phyloP scores from a whole-genome alignment of 1,140 invertebrate species.

The Cherax quadricarinatus region DNA sequence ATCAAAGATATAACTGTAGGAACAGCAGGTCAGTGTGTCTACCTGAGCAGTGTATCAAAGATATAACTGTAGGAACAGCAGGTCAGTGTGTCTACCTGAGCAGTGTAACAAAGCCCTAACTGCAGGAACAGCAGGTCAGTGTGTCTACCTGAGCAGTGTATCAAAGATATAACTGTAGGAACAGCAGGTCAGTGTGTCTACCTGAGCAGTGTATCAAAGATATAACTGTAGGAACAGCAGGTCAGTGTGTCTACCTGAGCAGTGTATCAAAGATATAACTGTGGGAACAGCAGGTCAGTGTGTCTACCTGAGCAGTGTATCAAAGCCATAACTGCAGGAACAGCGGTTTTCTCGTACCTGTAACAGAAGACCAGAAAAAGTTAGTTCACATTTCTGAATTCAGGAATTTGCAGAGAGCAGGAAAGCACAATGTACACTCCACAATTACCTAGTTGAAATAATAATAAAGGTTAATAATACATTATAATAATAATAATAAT shows the following conservation, averaged over 20 bases:
- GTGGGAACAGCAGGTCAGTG: neutral
- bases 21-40: neutral
- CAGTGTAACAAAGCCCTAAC: neutral
- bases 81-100: neutral
- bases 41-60: neutral
- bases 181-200: neutral
- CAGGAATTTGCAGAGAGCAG: too few species aligned
- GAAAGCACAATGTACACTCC: too few species aligned
- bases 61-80: neutral
- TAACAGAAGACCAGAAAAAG: neutral
- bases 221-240: neutral
- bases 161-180: neutral
- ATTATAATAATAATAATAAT: slow-evolving; percentile 20
- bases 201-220: neutral
- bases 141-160: neutral
- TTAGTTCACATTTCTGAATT: neutral
- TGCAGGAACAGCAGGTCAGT: too few species aligned
- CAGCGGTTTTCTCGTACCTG: neutral
- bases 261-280: neutral
- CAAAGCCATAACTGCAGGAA: neutral
- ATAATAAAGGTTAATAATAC: neutral
- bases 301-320: neutral
- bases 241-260: neutral
- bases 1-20: neutral
- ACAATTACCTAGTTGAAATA: neutral